Base-by-base conservation (phyloP, 2,888 invertebrate species). In the Gnatocerus cornutus region DNA sequence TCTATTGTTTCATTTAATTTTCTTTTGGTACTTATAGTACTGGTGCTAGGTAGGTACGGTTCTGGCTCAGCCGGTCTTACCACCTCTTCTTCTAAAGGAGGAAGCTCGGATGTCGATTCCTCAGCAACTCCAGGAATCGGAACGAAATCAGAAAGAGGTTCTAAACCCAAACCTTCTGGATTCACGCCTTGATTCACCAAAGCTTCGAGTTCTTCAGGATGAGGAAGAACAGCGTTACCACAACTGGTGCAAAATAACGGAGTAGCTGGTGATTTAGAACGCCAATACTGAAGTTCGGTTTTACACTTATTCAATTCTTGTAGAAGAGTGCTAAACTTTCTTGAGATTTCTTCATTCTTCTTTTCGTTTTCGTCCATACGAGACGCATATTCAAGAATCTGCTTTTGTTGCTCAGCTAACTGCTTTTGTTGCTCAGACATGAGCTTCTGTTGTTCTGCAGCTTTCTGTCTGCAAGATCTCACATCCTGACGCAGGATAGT, bases 221-320 rank as follows among this genome's bases (percentile, higher is more conserved):
- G 84, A 5, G 87, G 86, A 8, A 85, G 80, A 74, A 89, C 87
- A 64, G 88, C 88, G 67, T 88, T 89, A 65, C 94, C 93, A 81
- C 94, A 94, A 75, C 91, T 89, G 33, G 89, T 90, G 80, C 94
- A 95, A 64, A 92, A 89, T 72, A 89, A 88, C 75, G 89, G 87
- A 77, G 88, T 89, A 73, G 94, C 93, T 8, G 95, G 94, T 71
- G 94, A 94, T 77, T 94, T 94, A 43, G 95, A 95, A 68, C 95
- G 91, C 94, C 95, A 95, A 85, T 95, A 95, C 85, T 95, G 95
- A 79, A 95, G 85, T 85, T 96, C 95, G 33, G 95, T 95, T 86
- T 95, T 95, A 85, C 95, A 96, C 84, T 95, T 95, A 85, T 95
- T 96, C 77, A 96, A 86, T 85, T 96, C 95, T 91, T 95, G 87